Percentiles rank a stretch among this genome's conserved stretches.
These are phyloP conservation scores for Castor canadensis DNA, from an alignment of 2,113 vertebrate species.

Conservation along the genomic window DNA sequence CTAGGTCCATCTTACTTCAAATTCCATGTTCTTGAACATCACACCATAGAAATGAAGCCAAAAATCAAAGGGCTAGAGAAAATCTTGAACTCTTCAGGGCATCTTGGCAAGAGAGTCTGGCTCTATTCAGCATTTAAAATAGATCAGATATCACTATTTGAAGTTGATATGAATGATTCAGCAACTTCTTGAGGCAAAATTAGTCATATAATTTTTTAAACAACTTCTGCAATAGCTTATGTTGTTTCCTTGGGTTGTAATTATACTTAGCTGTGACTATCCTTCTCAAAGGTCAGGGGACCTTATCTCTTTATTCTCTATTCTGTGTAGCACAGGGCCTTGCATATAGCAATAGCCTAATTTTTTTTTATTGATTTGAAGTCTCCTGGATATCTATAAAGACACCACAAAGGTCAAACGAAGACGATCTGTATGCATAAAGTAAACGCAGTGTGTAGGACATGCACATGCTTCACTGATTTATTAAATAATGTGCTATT, in stretches of 20 bases:
- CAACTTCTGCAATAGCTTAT: background rate
- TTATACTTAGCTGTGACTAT: background rate
- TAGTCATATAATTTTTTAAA: background rate
- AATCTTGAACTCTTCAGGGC: constrained; percentile 20
- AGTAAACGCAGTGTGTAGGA: background rate
- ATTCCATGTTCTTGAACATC: background rate
- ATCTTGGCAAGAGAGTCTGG: background rate
- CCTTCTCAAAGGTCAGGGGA: background rate
- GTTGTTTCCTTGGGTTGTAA: background rate
- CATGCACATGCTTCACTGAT: background rate
- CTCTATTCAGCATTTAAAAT: background rate
- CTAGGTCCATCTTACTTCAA: background rate
- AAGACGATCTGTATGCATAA: background rate
- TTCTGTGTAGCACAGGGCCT: background rate
- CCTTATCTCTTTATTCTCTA: background rate
- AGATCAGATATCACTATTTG: background rate
- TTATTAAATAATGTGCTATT: background rate
- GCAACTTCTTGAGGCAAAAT: background rate
- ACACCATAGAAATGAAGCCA: background rate
- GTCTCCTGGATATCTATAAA: background rate
- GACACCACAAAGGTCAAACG: background rate
- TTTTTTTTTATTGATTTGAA: background rate
- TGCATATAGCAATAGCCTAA: background rate
- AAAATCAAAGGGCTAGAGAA: background rate
- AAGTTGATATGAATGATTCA: background rate